A percentile compares a stretch with the other conserved stretches of the same genome.
These are phyloP conservation scores for Symphodus melops DNA, from an alignment of 2,113 vertebrate genomes.

Conservation along the genomic window DNA sequence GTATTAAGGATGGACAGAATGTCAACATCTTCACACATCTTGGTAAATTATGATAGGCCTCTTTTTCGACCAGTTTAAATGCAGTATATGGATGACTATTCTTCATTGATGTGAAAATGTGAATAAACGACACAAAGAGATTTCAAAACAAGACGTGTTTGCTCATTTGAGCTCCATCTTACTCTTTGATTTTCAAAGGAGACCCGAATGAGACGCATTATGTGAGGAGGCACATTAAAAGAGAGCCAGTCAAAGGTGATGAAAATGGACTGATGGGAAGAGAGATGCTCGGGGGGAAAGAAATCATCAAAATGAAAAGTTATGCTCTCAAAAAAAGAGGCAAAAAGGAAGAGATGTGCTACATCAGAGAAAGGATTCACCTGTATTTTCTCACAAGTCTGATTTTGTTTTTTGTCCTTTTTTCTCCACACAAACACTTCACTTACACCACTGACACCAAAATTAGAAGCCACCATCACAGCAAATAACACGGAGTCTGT, in stretches of 20 bases:
- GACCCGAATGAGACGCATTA: not conserved
- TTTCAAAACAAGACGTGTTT: no score
- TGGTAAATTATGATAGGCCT: not conserved
- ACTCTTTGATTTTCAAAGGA: not conserved
- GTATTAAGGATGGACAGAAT: not conserved
- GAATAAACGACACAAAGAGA: no score
- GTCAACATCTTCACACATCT: not conserved
- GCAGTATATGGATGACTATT: no score
- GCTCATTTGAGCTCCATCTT: not conserved
- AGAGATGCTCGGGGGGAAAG: not conserved
- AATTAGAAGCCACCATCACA: constrained; percentile 10
- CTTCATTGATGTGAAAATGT: no score
- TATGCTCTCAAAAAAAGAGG: not conserved
- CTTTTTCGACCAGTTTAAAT: no score
- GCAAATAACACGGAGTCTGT: constrained; percentile 8
- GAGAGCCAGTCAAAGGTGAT: not conserved
- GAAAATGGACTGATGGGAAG: not conserved
- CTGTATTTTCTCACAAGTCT: not conserved
- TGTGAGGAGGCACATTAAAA: not conserved
- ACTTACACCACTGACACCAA: not conserved
- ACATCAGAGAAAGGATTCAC: not conserved
- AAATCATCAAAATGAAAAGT: constrained; percentile 1
- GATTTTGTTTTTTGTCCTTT: constrained; percentile 8
- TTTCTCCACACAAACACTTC: constrained; percentile 1
- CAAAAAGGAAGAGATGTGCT: not conserved